These are phyloP conservation scores for Cranoglanis bouderius DNA, from an alignment of 2,113 vertebrate genomes.

Conservation along the genomic window DNA sequence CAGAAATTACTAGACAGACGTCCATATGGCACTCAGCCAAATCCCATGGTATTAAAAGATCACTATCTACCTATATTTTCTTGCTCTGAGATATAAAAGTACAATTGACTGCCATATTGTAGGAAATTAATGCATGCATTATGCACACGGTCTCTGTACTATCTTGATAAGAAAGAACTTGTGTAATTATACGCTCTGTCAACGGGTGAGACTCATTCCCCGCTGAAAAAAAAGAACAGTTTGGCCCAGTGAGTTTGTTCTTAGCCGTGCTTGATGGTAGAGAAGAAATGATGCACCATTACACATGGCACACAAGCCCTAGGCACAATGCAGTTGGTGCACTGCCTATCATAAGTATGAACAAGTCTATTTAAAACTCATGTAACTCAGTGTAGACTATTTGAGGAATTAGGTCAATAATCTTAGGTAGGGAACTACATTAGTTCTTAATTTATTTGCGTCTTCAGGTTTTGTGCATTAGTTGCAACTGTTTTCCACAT, in stretches of 20 bases:
- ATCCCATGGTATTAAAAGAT: conserved; percentile 4
- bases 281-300: neutral
- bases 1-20: neutral
- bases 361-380: neutral
- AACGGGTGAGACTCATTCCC: conserved; percentile 46
- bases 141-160: conserved; percentile 23
- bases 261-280: conserved; percentile 23
- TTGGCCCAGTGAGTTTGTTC: conserved; percentile 3
- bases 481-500: neutral
- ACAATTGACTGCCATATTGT: conserved; percentile 16
- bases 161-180: conserved; percentile 13
- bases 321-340: neutral
- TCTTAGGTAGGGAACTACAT: neutral
- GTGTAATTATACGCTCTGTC: conserved; percentile 43
- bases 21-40: neutral
- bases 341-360: neutral
- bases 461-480: neutral
- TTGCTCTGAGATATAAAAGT: conserved; percentile 14
- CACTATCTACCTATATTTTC: conserved; percentile 8
- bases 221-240: conserved; percentile 34
- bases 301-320: neutral
- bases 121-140: conserved; percentile 19
- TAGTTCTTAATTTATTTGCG: neutral
- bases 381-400: neutral
- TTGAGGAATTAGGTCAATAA: neutral